A percentile compares a stretch with the other conserved stretches of the same genome.
These are phyloP conservation scores for Rhagonycha lutea DNA, from an alignment of 2,888 invertebrate genomes.

Conservation along the genomic window DNA sequence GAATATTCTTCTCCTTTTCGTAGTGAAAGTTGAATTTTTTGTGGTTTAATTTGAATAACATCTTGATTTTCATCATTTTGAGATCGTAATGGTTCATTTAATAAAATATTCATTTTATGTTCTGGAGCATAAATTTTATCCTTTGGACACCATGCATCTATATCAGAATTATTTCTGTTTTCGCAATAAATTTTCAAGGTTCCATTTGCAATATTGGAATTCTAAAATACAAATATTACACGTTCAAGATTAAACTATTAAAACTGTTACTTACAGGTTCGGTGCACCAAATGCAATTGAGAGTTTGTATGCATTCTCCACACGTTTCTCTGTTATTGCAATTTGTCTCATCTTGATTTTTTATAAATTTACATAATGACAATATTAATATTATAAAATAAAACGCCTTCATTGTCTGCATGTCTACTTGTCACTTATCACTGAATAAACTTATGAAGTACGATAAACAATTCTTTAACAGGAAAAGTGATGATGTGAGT, in stretches of 20 bases:
- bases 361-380: conserved; percentile 4
- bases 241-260: neutral
- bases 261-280: conserved; percentile 34
- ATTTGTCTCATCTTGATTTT: conserved; percentile 15
- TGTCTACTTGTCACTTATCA: neutral
- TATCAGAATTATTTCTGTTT: conserved; percentile 7
- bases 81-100: conserved; percentile 36
- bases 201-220: conserved; percentile 12
- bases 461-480: neutral
- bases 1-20: conserved; percentile 55
- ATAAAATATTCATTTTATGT: conserved; percentile 25
- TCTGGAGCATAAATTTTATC: conserved; percentile 38
- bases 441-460: neutral
- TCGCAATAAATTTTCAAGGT: conserved; percentile 16
- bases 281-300: conserved; percentile 58
- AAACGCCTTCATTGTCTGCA: neutral
- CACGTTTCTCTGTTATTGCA: conserved; percentile 54
- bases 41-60: conserved; percentile 61
- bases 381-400: neutral
- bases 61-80: conserved; percentile 22
- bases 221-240: neutral
- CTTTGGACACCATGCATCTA: conserved; percentile 24
- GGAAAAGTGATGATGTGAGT: conserved; percentile 15
- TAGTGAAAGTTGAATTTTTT: conserved; percentile 56
- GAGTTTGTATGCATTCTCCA: conserved; percentile 55